phyloP scores from a whole-genome alignment of 2,888 invertebrate genomes.

The Silvanus unidentatus region DNA sequence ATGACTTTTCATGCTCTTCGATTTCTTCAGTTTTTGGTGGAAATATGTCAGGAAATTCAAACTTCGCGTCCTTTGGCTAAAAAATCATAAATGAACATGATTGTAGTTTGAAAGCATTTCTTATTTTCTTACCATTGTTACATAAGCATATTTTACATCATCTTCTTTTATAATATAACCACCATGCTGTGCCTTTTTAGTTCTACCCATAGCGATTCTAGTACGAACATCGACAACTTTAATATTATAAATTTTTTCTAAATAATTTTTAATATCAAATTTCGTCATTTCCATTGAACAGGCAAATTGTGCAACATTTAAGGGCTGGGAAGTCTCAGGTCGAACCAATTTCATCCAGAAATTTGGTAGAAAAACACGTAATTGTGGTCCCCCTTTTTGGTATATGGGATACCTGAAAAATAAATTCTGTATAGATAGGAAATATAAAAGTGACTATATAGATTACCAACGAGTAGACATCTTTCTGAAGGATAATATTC shows the following conservation, averaged over 20 bases:
- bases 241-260: slow-evolving; percentile 91
- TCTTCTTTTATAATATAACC: slow-evolving; percentile 74
- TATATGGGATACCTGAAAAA: slow-evolving; percentile 78
- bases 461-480: slow-evolving; percentile 23
- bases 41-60: slow-evolving; percentile 74
- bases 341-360: slow-evolving; percentile 94
- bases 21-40: slow-evolving; percentile 42
- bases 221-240: slow-evolving; percentile 73
- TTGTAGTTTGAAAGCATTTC: neutral
- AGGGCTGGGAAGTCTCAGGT: slow-evolving; percentile 60
- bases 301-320: slow-evolving; percentile 80
- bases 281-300: slow-evolving; percentile 94
- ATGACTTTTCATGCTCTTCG: slow-evolving; percentile 54
- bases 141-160: slow-evolving; percentile 74
- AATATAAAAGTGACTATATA: neutral
- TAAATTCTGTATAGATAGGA: neutral
- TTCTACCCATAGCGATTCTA: slow-evolving; percentile 64
- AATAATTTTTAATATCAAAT: slow-evolving; percentile 83
- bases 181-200: slow-evolving; percentile 53
- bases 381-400: slow-evolving; percentile 89
- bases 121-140: slow-evolving; percentile 60
- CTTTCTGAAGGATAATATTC: neutral
- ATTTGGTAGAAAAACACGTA: slow-evolving; percentile 87
- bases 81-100: slow-evolving; percentile 17
- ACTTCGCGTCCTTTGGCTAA: slow-evolving; percentile 66